Evolutionary conservation across 2,797 vertebrate species (phyloP).

Genomic region (Rhabdomys pumilio): DNA sequence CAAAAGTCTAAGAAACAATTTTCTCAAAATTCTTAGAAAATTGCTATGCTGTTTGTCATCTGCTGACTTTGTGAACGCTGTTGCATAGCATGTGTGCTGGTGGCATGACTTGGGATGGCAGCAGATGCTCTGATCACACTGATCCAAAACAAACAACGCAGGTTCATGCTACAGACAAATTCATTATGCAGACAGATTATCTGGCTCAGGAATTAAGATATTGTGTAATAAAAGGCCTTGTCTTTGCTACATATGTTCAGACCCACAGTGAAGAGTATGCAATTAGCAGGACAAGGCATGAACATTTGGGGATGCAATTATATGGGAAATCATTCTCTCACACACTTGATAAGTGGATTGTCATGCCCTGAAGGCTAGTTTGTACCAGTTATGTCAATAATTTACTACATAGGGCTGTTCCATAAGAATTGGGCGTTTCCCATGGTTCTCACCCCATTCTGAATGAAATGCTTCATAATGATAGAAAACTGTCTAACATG

Average conservation of each 20-base stretch:
- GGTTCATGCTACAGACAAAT: background rate
- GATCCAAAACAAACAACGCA: constrained; percentile 18
- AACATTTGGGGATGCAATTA: background rate
- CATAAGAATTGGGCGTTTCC: background rate
- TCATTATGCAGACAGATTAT: background rate
- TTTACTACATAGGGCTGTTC: background rate
- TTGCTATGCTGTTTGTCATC: background rate
- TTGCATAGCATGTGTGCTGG: background rate
- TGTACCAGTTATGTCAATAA: background rate
- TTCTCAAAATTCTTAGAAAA: background rate
- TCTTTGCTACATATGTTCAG: background rate
- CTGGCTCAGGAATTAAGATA: background rate
- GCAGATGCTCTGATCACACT: background rate
- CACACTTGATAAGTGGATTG: background rate
- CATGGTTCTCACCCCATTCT: background rate
- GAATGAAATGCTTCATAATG: background rate
- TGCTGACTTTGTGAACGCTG: background rate
- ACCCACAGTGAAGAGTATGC: background rate
- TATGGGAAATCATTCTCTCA: background rate
- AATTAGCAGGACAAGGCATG: background rate
- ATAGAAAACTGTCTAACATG: background rate
- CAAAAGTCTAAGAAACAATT: background rate
- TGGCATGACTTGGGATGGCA: background rate
- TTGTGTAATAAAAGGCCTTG: background rate
- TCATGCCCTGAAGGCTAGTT: background rate